Base-by-base conservation (phyloP, 2,888 invertebrate species). In the Caenorhabditis afra region DNA sequence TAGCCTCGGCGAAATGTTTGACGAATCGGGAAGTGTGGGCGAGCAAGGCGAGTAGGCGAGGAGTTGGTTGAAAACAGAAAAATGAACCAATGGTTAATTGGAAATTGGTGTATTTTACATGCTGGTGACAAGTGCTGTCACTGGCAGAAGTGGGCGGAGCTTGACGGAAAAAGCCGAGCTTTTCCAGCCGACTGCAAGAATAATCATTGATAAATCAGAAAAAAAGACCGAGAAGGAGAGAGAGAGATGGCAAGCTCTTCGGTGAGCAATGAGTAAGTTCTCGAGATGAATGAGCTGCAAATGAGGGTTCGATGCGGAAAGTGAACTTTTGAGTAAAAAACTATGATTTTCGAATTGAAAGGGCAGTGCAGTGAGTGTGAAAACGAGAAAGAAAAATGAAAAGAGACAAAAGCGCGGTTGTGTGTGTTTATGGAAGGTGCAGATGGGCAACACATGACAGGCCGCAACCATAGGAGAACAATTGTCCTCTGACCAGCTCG, bases 51-150 rank as follows among this genome's bases (percentile, higher is more conserved):
- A 16, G 47, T 16, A 58, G 37, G 49, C n/a, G 22, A 67, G 37
- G 11, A 41, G n/a, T 29, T 29, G 39, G 35, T 64, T 41, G 45
- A 74, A 74, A 74, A 44, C 64, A 73, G 49, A 65, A 65, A 62
- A 52, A 29, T 65, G 55, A 67, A 67, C 66, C 61, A 75, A 53
- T 62, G 67, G 61, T 67, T 75, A 75, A 75, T 75, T 75, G 62
- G 49, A 76, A 76, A 68, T 55, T 23, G 66, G 62, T 67, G 66
- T 61, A 66, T 67, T 49, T 29, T 55, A 44, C 18, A 47, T 76
- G 75, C 35, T 41, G 11, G 44, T 76, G 75, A 76, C 75, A 76
- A 62, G 75, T 50, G 52, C 62, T 67, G 67, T 62, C 67, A 55
- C 44, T 37, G 16, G 16, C 75, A 76, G 62, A 23, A 11, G 47